Evolutionary conservation across 92 coral and sea anemone species (phyloP).

Genomic region (Porites divaricata): DNA sequence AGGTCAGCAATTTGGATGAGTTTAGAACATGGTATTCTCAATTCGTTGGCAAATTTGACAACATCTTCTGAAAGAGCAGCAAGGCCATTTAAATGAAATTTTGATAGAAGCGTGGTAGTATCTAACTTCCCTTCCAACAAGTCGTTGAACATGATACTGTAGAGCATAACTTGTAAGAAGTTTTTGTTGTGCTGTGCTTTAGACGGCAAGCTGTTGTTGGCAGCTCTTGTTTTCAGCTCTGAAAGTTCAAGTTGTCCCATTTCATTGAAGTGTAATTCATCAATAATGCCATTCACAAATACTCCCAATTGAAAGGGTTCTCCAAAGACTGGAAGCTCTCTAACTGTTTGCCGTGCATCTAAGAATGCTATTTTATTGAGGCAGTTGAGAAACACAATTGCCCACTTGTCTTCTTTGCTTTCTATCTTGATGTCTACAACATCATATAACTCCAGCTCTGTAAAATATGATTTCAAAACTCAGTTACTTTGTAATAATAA

Average conservation of each 20-base stretch:
- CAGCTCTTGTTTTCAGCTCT: constrained; percentile 69
- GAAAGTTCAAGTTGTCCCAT: constrained; percentile 56
- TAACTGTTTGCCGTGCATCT: constrained; percentile 60
- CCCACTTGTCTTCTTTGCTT: constrained; percentile 78
- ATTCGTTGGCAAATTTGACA: constrained; percentile 46
- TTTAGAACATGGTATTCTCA: constrained; percentile 29
- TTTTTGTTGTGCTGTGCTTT: constrained; percentile 57
- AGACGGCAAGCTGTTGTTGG: constrained; percentile 38
- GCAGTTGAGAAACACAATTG: constrained; percentile 60
- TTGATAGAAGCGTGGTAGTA: constrained; percentile 12
- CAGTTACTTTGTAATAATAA: neutral
- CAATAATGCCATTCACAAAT: constrained; percentile 69
- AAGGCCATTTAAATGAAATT: constrained; percentile 43
- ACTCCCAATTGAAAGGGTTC: constrained; percentile 64
- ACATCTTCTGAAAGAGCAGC: constrained; percentile 56
- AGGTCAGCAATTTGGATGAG: constrained; percentile 51
- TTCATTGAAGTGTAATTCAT: constrained; percentile 58
- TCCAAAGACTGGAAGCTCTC: constrained; percentile 73
- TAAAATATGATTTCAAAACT: neutral
- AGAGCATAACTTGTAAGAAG: constrained; percentile 61
- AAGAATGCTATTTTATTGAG: constrained; percentile 59
- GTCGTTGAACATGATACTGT: constrained; percentile 64
- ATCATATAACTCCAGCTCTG: constrained; percentile 67
- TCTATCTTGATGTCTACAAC: constrained; percentile 50
- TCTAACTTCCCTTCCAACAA: constrained; percentile 45